Evolutionary conservation across 2,113 vertebrate species (phyloP), one percentile per base, ranked within the genome.

Genomic region (Lepus europaeus): DNA sequence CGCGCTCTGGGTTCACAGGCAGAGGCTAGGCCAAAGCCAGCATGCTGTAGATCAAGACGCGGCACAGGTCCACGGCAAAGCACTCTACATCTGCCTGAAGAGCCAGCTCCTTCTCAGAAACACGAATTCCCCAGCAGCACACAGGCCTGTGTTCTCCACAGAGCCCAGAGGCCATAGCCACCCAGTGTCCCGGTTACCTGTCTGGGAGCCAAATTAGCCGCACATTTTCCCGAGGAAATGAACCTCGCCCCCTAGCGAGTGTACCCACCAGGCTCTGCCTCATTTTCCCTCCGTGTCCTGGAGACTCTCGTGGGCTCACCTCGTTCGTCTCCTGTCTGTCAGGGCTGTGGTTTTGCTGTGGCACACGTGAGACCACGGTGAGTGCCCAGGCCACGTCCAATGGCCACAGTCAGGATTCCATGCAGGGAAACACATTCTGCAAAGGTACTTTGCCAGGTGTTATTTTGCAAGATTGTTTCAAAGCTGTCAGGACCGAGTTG

Each of bases 201-300:
- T 2, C 10, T 36, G 23, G 33, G 19, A 90, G 36, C 5, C 3
- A 2, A 77, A 6, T 84, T 69, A 63, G 29, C 5, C 13, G 88
- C 90, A 31, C 4, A 33, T 12, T 70, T 94, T 91, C 79, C 36
- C 68, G 76, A 63, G 56, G 39, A 79, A 93, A 87, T 79, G 33
- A 49, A 39, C 72, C 53, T n/a, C 7, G 23, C 27, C 20, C 12
- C 56, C 49, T 5, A 63, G 77, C 36, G 31, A 45, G 45, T 45
- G 45, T 45, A 45, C 45, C 45, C 45, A 45, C 45, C 45, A 45
- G 45, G 45, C 45, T 45, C 45, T 7, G 45, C 45, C 45, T 45
- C 45, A 45, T 45, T 45, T 45, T 45, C 45, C 45, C 45, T 45
- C 45, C 7, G 45, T 6, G 6, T 45, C 45, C 45, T 45, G 45